Base-by-base conservation (phyloP, 2,888 invertebrate genomes). In the Metellina segmentata region DNA sequence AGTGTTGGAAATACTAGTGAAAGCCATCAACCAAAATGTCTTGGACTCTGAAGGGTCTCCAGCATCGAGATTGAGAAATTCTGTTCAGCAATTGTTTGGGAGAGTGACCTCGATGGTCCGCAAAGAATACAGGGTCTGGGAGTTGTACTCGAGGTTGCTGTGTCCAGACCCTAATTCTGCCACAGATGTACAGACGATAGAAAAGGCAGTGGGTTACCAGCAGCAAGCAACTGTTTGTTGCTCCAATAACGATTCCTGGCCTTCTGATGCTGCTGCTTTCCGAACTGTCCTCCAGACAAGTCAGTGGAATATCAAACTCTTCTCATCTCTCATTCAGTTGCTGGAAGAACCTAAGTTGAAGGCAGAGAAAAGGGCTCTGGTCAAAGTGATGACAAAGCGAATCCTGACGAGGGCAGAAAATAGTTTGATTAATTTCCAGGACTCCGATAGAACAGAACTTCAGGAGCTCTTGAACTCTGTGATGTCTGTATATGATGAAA, bases 41-140 rank as follows among this genome's bases (percentile, higher is more conserved):
- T 95, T 95, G 8, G 97, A 98, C 94, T 96, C 96, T 16, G 94
- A 95, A 53, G 95, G 95, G 0, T 94, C 94, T 75, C 94, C 95
- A 6, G 93, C 95, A 0, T 83, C 93, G 11, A 72, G 89, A 48
- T 81, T 96, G 81, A 95, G 95, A 81, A 96, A 96, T 93, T 96
- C 96, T 93, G 95, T 96, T 8, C 95, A 97, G 72, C 96, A 97
- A 94, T 95, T 98, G 69, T 96, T 97, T 94, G 98, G 97, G 1
- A 95, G 97, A 94, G 95, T 98, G 34, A 97, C 97, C 5, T 96
- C 97, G 9, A 91, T 91, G 0, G 75, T 78, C 91, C 94, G 95
- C 61, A 97, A 96, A 93, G 97, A 97, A 94, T 96, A 97, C 0
- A 96, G 96, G 91, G 94, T 98, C 7, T 98, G 98, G 98, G 96